A percentile compares a stretch with the other conserved stretches of the same genome.
Conservation (phyloP, 2,113 vertebrate genomes). For the Equus przewalskii region DNA sequence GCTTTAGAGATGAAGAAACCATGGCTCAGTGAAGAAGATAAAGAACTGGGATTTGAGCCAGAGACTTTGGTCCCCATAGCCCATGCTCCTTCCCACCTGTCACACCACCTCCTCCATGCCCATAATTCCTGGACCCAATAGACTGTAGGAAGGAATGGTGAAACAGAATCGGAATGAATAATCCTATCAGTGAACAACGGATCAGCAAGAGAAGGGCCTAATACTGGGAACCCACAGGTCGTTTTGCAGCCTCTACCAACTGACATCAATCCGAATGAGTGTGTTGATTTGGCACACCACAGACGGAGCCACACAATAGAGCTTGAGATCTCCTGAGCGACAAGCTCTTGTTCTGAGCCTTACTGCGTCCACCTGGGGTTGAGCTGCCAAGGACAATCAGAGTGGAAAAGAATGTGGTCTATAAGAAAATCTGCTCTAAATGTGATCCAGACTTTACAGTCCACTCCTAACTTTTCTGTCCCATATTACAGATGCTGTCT, state of each 20-base stretch:
- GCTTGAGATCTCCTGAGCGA: background rate
- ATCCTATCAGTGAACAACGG: background rate
- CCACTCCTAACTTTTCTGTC: background rate
- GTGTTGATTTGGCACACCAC: background rate
- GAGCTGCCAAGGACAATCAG: background rate
- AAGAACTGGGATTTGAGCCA: background rate
- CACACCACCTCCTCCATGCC: background rate
- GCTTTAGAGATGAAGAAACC: background rate
- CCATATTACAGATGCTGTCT: background rate
- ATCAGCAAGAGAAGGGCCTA: background rate
- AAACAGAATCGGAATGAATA: background rate
- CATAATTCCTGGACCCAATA: fast-evolving
- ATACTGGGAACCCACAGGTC: too few species aligned
- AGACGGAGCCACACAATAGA: background rate
- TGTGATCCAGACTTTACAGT: background rate
- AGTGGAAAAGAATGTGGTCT: background rate
- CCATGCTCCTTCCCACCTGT: background rate
- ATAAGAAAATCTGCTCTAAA: background rate
- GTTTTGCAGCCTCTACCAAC: background rate
- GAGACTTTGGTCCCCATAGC: background rate
- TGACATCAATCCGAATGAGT: background rate
- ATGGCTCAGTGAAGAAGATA: fast-evolving
- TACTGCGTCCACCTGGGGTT: background rate
- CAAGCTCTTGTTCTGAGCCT: background rate
- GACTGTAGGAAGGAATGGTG: background rate